phyloP scores from a whole-genome alignment of 2,888 invertebrate species.

The Odontomyia ornata region DNA sequence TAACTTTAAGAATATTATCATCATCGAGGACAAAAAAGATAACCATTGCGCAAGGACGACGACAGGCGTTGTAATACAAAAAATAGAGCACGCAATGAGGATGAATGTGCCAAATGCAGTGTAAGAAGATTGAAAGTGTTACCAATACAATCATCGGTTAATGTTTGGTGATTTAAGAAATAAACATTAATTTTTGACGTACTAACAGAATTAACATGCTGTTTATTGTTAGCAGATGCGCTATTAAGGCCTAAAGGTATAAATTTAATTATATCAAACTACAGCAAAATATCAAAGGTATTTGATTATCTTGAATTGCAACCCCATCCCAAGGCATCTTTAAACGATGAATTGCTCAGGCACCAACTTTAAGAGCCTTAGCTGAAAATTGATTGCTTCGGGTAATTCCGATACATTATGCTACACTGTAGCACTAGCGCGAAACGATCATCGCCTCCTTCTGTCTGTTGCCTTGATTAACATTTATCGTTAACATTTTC shows the following conservation, averaged over 20 bases:
- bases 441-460: constrained; percentile 22
- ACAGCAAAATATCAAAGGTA: too few relatives aligned
- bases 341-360: neutral
- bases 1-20: constrained; percentile 14
- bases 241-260: too few relatives aligned
- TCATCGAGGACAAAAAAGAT: neutral
- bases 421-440: neutral
- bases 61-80: neutral
- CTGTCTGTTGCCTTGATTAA: constrained; percentile 18
- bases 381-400: constrained; percentile 49
- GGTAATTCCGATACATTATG: constrained; percentile 46
- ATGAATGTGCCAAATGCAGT: constrained; percentile 11
- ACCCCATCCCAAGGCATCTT: neutral
- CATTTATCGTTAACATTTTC: constrained; percentile 22
- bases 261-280: too few relatives aligned
- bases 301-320: too few relatives aligned
- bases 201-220: neutral
- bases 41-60: constrained; percentile 16
- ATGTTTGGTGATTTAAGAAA: neutral
- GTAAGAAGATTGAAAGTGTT: neutral
- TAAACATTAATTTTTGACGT: neutral
- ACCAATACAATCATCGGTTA: neutral
- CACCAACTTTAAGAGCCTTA: constrained; percentile 26
- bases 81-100: neutral
- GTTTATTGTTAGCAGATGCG: too few relatives aligned